Conservation (phyloP, 1,140 invertebrate species). For the Parapsyche elsis region DNA sequence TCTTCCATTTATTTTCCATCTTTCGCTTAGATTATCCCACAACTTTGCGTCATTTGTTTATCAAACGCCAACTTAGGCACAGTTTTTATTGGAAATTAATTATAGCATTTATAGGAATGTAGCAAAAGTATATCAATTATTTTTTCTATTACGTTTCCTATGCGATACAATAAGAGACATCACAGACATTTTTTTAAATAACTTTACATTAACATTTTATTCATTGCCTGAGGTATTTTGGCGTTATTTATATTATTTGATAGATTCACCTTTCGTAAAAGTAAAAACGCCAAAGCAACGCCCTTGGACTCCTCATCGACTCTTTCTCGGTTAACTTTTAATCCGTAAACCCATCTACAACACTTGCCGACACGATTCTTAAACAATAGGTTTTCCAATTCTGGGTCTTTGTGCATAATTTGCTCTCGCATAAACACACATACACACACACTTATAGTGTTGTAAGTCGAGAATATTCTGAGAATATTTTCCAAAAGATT, state of each 20-base stretch:
- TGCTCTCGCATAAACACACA: not conserved
- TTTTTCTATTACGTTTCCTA: too few species aligned
- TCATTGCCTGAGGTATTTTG: too few species aligned
- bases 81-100: too few species aligned
- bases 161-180: too few species aligned
- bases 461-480: too few species aligned
- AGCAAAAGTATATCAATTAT: too few species aligned
- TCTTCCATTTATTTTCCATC: too few species aligned
- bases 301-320: not conserved
- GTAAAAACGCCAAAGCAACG: not conserved
- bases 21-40: too few species aligned
- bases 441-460: not conserved
- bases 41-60: too few species aligned
- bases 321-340: not conserved
- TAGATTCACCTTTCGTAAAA: not conserved
- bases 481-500: too few species aligned
- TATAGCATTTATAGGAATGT: too few species aligned
- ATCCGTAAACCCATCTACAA: not conserved
- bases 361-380: not conserved
- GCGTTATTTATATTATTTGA: not conserved
- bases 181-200: not conserved
- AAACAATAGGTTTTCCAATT: slow-evolving; percentile 18
- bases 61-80: too few species aligned
- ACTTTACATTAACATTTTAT: not conserved
- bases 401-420: not conserved